Conservation (phyloP, 1,140 invertebrate genomes). For the Phymastichus coffea region DNA sequence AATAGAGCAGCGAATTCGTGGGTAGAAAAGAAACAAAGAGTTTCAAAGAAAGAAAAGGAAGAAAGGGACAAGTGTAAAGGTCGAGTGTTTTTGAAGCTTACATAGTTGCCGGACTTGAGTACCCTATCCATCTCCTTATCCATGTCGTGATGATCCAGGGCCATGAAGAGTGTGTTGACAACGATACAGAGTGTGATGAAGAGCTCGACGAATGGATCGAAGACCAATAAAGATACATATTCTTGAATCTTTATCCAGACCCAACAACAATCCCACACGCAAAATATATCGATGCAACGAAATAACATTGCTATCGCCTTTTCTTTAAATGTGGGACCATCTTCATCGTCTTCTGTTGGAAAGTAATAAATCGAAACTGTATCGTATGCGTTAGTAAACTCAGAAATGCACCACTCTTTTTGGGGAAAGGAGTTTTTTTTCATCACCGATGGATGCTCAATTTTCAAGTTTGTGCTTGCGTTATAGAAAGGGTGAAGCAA, state of each 20-base stretch:
- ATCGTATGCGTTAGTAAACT: conserved; percentile 68
- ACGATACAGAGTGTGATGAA: conserved; percentile 98
- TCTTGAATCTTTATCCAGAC: conserved; percentile 89
- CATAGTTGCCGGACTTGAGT: conserved; percentile 92
- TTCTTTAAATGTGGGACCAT: conserved; percentile 85
- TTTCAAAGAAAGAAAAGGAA: not conserved
- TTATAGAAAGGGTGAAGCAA: no score
- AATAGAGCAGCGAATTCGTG: no score
- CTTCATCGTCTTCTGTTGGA: conserved; percentile 88
- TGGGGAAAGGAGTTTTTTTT: conserved; percentile 60
- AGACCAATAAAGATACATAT: conserved; percentile 86
- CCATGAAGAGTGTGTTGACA: conserved; percentile 98
- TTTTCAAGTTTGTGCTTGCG: not conserved
- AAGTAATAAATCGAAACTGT: conserved; percentile 93
- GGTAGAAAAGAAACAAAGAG: not conserved
- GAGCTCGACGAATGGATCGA: conserved; percentile 96
- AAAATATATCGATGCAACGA: conserved; percentile 87
- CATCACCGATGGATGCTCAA: conserved; percentile 25
- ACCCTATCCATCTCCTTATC: conserved; percentile 79
- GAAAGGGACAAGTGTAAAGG: not conserved
- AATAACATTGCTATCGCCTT: conserved; percentile 73
- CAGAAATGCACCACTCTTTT: conserved; percentile 66
- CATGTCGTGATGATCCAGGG: conserved; percentile 94
- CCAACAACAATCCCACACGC: conserved; percentile 95
- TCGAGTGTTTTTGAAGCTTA: conserved; percentile 54